Evolutionary conservation across 1,140 invertebrate genomes (phyloP), one percentile per base, ranked within the genome.

Genomic region (Colletes latitarsis): DNA sequence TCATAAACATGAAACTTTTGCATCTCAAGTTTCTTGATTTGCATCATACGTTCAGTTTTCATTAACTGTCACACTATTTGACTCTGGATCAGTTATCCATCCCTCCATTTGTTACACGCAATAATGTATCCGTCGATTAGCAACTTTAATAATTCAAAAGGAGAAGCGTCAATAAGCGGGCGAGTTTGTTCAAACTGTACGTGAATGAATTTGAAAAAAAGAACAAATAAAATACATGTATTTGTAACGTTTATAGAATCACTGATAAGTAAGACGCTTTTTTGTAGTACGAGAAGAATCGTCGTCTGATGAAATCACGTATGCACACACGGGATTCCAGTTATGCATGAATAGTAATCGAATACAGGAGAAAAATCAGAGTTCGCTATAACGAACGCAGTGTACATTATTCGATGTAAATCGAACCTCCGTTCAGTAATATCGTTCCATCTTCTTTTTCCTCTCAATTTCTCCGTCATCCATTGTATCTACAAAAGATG

Each of bases 281-380:
- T 58, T n/a, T 1, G 8, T 21, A 55, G 39, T 46, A 58, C 39
- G 52, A 19, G n/a, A 21, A 30, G n/a, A 46, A 84, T 53, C 81
- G 73, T 72, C 49, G 55, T 52, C 73, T 67, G 41, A 82, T 69
- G 71, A 83, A 84, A 84, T 69, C 58, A 76, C 76, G 83, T 84
- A 84, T 79, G 75, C 81, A 83, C 82, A 83, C 81, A 62, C 52
- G 4, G 55, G n/a, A 74, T 53, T 73, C 10, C 63, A 81, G 92
- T 94, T 93, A 93, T 92, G 92, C 89, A 90, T 91, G 90, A 92
- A 93, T 92, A 92, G 92, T 68, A 64, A 92, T 92, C 53, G 43
- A 66, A 77, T 21, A 17, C 19, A 62, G 67, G 39, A 70, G 62
- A 84, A 81, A 19, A 78, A 63, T 81, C 41, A 39, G 19, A 49